Evolutionary conservation across 2,113 vertebrate species (phyloP).

Genomic region (Sander vitreus): DNA sequence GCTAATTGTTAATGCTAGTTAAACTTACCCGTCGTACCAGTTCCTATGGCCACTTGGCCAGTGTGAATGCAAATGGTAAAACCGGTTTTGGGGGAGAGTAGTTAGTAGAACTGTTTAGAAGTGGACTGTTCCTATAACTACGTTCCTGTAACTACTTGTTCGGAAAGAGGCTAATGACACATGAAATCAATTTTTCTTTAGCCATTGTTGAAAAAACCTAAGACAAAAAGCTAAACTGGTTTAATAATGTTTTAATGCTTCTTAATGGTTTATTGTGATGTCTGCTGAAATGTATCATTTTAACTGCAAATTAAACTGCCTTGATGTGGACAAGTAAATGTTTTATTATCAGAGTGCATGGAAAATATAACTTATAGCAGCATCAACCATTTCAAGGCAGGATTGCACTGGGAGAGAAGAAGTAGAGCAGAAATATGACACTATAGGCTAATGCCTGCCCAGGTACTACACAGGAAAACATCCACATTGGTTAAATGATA

Average conservation of each 20-base stretch:
- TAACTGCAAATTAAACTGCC: neutral
- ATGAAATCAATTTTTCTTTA: neutral
- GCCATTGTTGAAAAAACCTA: neutral
- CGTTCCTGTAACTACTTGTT: no score
- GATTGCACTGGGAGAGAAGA: neutral
- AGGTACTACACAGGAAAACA: conserved; percentile 12
- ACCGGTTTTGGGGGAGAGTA: no score
- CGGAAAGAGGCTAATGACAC: neutral
- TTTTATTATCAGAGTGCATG: neutral
- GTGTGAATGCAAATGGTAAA: no score
- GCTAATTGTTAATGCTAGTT: no score
- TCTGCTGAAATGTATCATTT: neutral
- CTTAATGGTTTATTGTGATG: neutral
- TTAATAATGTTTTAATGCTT: neutral
- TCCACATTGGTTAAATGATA: neutral
- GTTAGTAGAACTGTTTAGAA: no score
- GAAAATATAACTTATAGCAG: neutral
- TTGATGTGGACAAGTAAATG: neutral
- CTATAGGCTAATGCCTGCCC: conserved; percentile 11
- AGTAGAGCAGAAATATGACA: conserved; percentile 11
- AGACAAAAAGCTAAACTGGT: neutral
- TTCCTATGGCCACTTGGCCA: no score
- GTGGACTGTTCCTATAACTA: no score
- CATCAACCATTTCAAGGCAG: neutral
- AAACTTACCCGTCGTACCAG: no score